These are phyloP conservation scores for Drosophila nigricruria DNA, from an alignment of 2,888 invertebrate species.

Conservation along the genomic window DNA sequence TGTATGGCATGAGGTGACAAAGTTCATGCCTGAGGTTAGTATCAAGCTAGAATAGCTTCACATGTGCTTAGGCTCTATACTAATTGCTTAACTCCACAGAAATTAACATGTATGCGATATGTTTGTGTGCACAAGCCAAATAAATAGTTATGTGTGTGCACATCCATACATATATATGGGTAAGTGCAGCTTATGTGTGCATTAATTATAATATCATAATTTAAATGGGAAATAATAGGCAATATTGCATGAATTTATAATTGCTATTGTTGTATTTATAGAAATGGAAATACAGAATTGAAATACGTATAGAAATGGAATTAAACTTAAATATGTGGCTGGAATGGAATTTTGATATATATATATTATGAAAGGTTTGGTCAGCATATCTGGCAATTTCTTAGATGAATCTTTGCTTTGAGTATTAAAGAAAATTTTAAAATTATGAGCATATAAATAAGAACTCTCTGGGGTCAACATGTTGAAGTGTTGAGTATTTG, in stretches of 20 bases:
- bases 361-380: too few relatives aligned
- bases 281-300: neutral
- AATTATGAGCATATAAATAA: too few relatives aligned
- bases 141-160: too few relatives aligned
- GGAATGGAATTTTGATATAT: too few relatives aligned
- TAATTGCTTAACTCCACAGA: neutral
- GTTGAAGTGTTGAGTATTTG: too few relatives aligned
- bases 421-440: too few relatives aligned
- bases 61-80: neutral
- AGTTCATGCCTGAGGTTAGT: constrained; percentile 64
- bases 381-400: neutral
- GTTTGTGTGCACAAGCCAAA: neutral
- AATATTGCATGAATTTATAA: neutral
- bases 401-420: neutral
- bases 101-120: neutral
- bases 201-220: constrained; percentile 1
- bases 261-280: neutral
- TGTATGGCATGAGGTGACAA: constrained; percentile 59
- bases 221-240: neutral
- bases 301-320: neutral
- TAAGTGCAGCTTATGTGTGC: neutral
- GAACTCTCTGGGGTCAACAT: too few relatives aligned
- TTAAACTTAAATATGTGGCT: neutral
- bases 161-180: neutral
- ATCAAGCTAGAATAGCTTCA: neutral